Base-by-base conservation (phyloP, 2,888 invertebrate genomes). In the Stenichneumon culpator region DNA sequence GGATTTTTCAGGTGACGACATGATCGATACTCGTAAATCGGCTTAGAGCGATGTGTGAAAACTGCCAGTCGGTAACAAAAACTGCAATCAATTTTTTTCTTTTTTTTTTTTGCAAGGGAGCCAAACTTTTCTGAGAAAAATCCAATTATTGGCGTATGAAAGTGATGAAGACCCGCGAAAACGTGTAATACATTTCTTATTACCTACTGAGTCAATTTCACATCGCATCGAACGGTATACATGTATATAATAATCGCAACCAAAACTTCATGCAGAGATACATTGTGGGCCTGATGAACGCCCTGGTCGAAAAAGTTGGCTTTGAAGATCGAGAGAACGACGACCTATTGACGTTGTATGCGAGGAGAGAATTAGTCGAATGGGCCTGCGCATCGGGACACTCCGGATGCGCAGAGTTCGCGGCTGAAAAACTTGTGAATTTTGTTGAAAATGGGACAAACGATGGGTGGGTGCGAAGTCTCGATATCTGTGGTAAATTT, bases 371-470 rank as follows among this genome's bases (percentile, higher is more conserved):
- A 57, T 87, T 92, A 14, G 77, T 93, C 7, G 86, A 82, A 28
- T 93, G 93, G 93, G 93, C 94, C 4, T 95, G 95, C 86, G 84
- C 88, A 3, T 89, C 93, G 39, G 94, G 92, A 6, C 89, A 94
- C 67, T 86, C 90, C 9, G 92, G 92, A 70, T 95, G 95, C 82
- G 80, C 92, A 0, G 81, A 89, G 3, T 92, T 93, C 79, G 91
- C 94, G 5, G 69, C 80, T 44, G 11, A 47, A 44, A 72, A 68
- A 19, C 80, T 88, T 39, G 9, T 82, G 3, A 54, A 47, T 22
- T 72, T 69, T 57, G 9, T 83, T 14, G 82, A 83, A 54, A 74
- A 87, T 79, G 77, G 82, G 7, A 57, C 54, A 22, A 44, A 57
- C 3, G 68, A 87, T 70, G 47, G 78, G 87, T 86, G 70, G 86